Evolutionary conservation across 2,797 vertebrate species (phyloP).

Genomic region (Sebastes hubbsi): DNA sequence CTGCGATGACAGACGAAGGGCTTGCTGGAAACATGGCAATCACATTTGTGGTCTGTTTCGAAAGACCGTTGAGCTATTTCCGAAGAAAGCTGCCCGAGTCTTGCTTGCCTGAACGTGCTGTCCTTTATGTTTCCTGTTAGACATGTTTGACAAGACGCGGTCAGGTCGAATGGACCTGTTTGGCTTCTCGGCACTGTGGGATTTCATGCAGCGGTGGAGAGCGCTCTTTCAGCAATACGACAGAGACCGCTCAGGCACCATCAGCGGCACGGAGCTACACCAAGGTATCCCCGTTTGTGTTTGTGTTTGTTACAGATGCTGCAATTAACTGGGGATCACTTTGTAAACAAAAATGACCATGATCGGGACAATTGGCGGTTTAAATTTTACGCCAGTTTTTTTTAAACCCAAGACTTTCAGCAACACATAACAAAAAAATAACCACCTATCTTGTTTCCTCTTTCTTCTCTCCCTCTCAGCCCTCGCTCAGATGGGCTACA

Average conservation of each 20-base stretch:
- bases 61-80: background rate
- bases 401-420: background rate
- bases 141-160: conserved; percentile 94
- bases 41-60: background rate
- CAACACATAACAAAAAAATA: background rate
- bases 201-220: conserved; percentile 93
- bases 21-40: background rate
- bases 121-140: conserved; percentile 68
- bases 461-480: conserved; percentile 72
- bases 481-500: conserved; percentile 96
- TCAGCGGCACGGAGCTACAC: conserved; percentile 89
- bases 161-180: conserved; percentile 89
- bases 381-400: background rate
- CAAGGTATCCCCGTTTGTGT: conserved; percentile 84
- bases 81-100: background rate
- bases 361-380: background rate
- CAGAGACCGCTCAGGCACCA: conserved; percentile 89
- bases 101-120: background rate
- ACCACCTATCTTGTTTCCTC: background rate
- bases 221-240: conserved; percentile 94
- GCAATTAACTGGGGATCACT: background rate
- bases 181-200: conserved; percentile 92
- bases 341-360: background rate
- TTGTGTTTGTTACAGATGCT: background rate
- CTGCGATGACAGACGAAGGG: background rate